Conservation (phyloP, 2,797 vertebrate species). For the Spizella passerina region DNA sequence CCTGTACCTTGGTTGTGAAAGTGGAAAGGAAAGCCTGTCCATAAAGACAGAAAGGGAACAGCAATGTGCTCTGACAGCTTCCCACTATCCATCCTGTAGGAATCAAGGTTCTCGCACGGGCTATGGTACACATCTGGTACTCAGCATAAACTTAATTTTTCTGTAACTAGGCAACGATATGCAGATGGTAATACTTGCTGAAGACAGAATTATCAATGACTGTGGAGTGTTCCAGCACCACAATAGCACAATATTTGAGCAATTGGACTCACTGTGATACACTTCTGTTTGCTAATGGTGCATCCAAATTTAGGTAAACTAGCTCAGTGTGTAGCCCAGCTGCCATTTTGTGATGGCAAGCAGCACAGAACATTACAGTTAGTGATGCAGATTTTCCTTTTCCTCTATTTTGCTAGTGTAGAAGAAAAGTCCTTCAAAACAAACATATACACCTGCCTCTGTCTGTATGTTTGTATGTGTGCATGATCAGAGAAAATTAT, state of each 20-base stretch:
- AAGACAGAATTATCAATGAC: background rate
- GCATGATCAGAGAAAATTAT: background rate
- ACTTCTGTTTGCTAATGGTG: background rate
- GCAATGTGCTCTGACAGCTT: background rate
- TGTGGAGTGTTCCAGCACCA: background rate
- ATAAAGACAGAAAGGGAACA: background rate
- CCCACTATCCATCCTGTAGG: background rate
- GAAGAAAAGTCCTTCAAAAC: background rate
- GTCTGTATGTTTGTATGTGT: background rate
- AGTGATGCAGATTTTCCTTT: background rate
- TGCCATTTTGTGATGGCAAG: background rate
- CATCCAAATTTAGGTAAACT: background rate
- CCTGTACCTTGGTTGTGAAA: background rate
- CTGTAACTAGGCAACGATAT: background rate
- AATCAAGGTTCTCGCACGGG: background rate
- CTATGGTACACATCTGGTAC: background rate
- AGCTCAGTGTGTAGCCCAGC: background rate
- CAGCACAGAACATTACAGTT: background rate
- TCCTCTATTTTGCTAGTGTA: background rate
- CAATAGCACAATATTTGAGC: background rate
- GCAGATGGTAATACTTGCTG: background rate
- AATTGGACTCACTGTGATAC: background rate
- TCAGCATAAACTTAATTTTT: background rate
- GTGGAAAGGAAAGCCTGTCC: background rate
- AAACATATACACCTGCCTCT: background rate